These are phyloP conservation scores for Coenonympha arcania DNA, from an alignment of 2,888 invertebrate species.

Conservation along the genomic window DNA sequence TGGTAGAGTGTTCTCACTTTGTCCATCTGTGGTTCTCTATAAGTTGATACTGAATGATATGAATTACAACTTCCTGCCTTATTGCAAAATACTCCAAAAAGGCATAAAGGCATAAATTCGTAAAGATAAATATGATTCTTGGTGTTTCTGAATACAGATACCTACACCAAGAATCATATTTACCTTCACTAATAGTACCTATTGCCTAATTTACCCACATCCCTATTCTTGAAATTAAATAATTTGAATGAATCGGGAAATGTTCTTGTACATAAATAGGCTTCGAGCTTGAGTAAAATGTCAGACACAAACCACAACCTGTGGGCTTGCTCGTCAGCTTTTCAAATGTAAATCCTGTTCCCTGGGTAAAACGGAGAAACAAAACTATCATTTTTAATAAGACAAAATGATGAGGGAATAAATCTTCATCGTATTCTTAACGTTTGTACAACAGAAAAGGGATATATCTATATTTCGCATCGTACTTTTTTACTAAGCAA, in stretches of 20 bases:
- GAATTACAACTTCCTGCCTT: no score
- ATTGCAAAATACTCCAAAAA: no score
- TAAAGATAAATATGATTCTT: no score
- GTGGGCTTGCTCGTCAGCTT: constrained; percentile 22
- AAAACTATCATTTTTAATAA: constrained; percentile 52
- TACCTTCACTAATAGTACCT: no score
- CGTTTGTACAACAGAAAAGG: constrained; percentile 44
- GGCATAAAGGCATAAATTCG: no score
- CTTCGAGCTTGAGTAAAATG: constrained; percentile 16
- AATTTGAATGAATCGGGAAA: background rate
- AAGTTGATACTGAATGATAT: no score
- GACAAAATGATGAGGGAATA: constrained; percentile 55
- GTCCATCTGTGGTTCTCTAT: no score
- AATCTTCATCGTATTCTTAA: constrained; percentile 55
- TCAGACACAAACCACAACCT: constrained; percentile 19
- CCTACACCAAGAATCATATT: no score
- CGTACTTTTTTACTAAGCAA: constrained; percentile 41
- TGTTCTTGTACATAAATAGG: background rate
- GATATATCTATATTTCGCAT: constrained; percentile 33
- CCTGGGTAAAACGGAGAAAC: constrained; percentile 34
- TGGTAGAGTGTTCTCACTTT: no score
- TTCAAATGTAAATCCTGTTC: constrained; percentile 23
- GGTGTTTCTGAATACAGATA: no score
- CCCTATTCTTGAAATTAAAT: no score
- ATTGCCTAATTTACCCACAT: no score